phyloP scores from a whole-genome alignment of 2,113 vertebrate genomes.

The Peucedramus taeniatus region DNA sequence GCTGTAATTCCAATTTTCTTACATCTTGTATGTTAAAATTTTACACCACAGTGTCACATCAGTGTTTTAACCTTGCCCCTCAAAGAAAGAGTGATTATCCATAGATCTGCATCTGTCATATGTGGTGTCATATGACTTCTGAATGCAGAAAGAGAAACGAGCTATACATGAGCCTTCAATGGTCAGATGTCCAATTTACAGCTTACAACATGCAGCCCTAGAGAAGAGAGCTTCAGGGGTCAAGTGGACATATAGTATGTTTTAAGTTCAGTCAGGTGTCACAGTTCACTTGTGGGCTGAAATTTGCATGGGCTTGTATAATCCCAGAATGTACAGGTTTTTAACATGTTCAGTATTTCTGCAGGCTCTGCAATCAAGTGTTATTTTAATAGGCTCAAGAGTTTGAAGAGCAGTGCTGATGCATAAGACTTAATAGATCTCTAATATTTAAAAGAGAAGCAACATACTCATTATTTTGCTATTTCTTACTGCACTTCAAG shows the following conservation, averaged over 20 bases:
- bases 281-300: neutral
- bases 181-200: neutral
- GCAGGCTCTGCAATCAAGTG: slow-evolving; percentile 10
- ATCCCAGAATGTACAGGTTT: neutral
- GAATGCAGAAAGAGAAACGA: neutral
- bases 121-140: neutral
- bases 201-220: neutral
- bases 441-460: neutral
- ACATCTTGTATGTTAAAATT: neutral
- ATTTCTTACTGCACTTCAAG: neutral
- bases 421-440: neutral
- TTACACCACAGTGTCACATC: neutral
- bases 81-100: neutral
- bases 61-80: neutral
- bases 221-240: neutral
- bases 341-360: slow-evolving; percentile 35
- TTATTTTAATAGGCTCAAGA: neutral
- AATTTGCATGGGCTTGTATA: neutral
- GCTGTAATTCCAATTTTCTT: neutral
- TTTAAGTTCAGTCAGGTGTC: neutral
- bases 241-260: neutral
- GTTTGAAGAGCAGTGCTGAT: neutral
- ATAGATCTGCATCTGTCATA: neutral
- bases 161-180: neutral
- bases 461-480: neutral